These are phyloP conservation scores for Littorina saxatilis DNA, from an alignment of 1,140 invertebrate genomes.

Conservation along the genomic window DNA sequence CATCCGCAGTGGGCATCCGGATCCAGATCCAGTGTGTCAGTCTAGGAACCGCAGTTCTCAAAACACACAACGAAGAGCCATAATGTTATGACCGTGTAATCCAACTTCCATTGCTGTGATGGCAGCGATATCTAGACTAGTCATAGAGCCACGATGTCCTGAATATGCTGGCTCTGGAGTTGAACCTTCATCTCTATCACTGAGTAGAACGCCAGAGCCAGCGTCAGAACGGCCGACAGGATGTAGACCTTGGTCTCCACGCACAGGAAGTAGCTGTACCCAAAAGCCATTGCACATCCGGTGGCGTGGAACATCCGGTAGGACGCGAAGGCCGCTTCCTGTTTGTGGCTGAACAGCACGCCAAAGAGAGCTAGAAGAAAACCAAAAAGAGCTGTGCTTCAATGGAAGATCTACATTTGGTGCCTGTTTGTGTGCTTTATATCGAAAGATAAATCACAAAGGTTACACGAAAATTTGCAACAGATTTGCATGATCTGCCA, in stretches of 20 bases:
- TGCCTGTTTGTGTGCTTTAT: no score
- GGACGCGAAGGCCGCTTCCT: slow-evolving; percentile 72
- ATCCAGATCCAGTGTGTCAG: no score
- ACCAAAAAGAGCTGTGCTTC: neutral
- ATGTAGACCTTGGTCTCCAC: slow-evolving; percentile 72
- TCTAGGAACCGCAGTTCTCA: neutral
- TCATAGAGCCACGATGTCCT: slow-evolving; percentile 71
- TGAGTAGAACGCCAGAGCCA: slow-evolving; percentile 66
- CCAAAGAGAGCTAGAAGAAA: slow-evolving; percentile 71
- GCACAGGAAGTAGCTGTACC: slow-evolving; percentile 73
- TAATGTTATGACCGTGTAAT: neutral
- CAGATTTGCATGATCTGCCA: no score
- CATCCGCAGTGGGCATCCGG: no score
- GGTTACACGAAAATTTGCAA: no score
- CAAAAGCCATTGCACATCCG: slow-evolving; percentile 72
- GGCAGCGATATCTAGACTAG: no score
- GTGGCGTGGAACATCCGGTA: slow-evolving; percentile 74
- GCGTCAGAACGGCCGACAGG: slow-evolving; percentile 59
- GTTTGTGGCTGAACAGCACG: slow-evolving; percentile 70
- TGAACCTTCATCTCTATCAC: slow-evolving; percentile 72
- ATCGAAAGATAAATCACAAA: no score
- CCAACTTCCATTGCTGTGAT: no score
- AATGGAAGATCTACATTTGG: no score
- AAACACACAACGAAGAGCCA: neutral
- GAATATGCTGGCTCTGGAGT: slow-evolving; percentile 69